Evolutionary conservation across 2,888 invertebrate genomes (phyloP), one percentile per base, ranked within the genome.

Genomic region (Phaonia tiefii): DNA sequence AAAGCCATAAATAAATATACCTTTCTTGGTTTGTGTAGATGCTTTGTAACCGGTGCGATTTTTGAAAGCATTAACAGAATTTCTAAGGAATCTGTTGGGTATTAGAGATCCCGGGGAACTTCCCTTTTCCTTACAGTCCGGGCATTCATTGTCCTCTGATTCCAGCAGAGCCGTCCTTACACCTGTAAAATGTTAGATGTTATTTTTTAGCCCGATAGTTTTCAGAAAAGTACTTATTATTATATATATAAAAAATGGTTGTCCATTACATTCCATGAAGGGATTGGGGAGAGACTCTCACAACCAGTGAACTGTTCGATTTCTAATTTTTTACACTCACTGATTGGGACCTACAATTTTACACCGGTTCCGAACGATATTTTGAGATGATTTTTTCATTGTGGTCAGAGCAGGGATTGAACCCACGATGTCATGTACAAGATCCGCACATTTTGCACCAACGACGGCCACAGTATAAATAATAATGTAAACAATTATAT

Each of bases 101-200:
- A 98, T 98, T 51, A 99, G 92, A 1, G 96, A 97, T 63, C 96
- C 97, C 0, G 98, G 98, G 0, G 97, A 96, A 58, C 98, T 96
- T 86, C 97, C 97, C 86, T 96, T 96, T 89, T 98, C 97, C 76
- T 96, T 95, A 89, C 99, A 99, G 86, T 97, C 96, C 0, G 98
- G 98, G 90, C 99, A 99, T 89, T 97, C 96, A 86, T 97, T 97
- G 81, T 98, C 97, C 87, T 98, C 98, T 0, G 97, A 97, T 88
- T 98, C 98, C 74, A 99, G 89, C 63, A 99, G 91, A 58, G 95
- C 95, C 80, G 95, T 95, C 83, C 98, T 93, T 78, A 98, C 96
- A 92, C 97, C 97, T 97, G 37, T 37, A 17, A 67, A 39, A 25
- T 44, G 13, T 25, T 54, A 5, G 31, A 31, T 5, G n/a, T n/a